These are phyloP conservation scores for Eulemur mongoz DNA, from an alignment of 2,797 vertebrate genomes.

Conservation along the genomic window DNA sequence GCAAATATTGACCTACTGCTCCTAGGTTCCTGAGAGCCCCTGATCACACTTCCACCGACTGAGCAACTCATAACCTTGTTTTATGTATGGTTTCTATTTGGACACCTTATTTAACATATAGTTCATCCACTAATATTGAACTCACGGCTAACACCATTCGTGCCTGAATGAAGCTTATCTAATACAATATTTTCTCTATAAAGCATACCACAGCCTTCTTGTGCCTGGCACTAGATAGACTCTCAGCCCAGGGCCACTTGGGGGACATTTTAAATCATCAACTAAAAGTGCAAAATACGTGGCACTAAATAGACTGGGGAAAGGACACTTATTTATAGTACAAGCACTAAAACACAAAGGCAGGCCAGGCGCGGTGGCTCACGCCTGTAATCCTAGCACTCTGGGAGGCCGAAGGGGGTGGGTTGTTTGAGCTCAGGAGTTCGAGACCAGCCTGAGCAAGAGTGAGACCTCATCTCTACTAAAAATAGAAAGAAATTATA, in stretches of 20 bases:
- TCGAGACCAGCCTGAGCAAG: too few relatives aligned
- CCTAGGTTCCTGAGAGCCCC: neutral
- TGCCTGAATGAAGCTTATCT: accelerated
- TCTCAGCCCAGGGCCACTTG: accelerated
- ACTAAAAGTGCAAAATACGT: too few relatives aligned
- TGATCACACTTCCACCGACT: neutral
- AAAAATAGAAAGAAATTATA: too few relatives aligned
- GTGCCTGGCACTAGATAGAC: too few relatives aligned
- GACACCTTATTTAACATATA: accelerated
- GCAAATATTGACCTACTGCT: neutral
- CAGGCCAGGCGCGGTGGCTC: neutral
- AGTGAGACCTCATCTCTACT: too few relatives aligned
- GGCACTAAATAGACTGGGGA: accelerated
- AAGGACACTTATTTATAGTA: neutral
- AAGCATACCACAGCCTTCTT: neutral
- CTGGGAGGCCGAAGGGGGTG: too few relatives aligned
- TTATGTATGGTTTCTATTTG: neutral
- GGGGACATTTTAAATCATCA: neutral
- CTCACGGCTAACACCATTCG: neutral
- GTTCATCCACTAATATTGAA: accelerated
- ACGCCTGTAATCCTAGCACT: too few relatives aligned
- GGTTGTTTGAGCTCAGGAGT: too few relatives aligned
- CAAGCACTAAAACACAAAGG: neutral
- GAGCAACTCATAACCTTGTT: too few relatives aligned
- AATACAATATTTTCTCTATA: accelerated